Evolutionary conservation across 1,140 invertebrate genomes (phyloP).

Genomic region (Drepana arcuata): DNA sequence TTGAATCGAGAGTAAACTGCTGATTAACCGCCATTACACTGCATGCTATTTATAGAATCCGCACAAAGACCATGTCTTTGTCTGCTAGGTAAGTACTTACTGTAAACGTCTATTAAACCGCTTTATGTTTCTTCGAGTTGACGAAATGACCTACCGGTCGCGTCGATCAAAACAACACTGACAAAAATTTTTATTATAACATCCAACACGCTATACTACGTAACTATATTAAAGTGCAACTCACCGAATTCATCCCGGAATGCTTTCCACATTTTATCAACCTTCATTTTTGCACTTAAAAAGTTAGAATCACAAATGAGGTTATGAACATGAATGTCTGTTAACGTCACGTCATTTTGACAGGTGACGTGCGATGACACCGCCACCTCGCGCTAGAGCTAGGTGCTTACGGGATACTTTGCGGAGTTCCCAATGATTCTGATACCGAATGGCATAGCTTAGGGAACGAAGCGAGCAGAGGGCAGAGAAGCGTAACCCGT

Average conservation of each 20-base stretch:
- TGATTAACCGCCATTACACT: conserved; percentile 63
- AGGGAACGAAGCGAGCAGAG: conserved; percentile 32
- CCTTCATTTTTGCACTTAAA: conserved; percentile 32
- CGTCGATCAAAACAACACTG: conserved; percentile 36
- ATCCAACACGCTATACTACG: too few species aligned
- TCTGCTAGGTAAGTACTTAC: conserved; percentile 58
- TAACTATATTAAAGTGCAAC: conserved; percentile 49
- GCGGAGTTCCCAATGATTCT: conserved; percentile 26
- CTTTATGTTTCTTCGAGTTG: conserved; percentile 19
- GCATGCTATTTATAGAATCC: conserved; percentile 60
- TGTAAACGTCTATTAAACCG: conserved; percentile 52
- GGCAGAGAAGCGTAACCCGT: conserved; percentile 34
- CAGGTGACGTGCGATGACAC: conserved; percentile 45
- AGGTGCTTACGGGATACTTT: conserved; percentile 30
- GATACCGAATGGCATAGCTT: conserved; percentile 45
- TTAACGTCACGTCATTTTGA: conserved; percentile 56
- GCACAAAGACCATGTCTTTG: conserved; percentile 64
- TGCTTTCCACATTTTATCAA: conserved; percentile 38
- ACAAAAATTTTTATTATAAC: too few species aligned
- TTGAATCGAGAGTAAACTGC: conserved; percentile 51
- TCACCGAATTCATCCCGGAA: conserved; percentile 36
- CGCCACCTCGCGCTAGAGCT: conserved; percentile 29
- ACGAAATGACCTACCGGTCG: too few species aligned
- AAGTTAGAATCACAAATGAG: conserved; percentile 34
- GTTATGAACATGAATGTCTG: conserved; percentile 36